Conservation (phyloP, 2,888 invertebrate genomes). For the Leucophenga montana region DNA sequence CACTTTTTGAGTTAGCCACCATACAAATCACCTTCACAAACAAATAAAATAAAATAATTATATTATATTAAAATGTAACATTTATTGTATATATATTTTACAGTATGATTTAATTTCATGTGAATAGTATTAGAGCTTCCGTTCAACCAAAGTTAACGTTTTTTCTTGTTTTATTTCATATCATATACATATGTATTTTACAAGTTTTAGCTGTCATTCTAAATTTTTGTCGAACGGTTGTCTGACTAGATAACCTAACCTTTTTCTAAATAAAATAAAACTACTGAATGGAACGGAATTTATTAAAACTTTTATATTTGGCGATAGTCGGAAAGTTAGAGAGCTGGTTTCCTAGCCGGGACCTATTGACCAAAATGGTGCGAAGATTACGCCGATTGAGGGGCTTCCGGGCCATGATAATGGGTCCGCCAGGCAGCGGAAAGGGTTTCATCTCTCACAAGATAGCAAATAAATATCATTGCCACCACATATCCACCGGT, state of each 20-base stretch:
- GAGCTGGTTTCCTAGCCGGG: neutral
- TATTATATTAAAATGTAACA: too few relatives aligned
- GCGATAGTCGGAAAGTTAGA: neutral
- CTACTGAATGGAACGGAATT: neutral
- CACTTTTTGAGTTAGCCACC: too few relatives aligned
- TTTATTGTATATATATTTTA: too few relatives aligned
- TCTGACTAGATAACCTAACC: neutral
- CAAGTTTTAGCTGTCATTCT: too few relatives aligned
- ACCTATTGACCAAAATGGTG: neutral
- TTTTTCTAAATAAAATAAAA: neutral
- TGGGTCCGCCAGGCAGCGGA: slow-evolving; percentile 49
- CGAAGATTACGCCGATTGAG: neutral
- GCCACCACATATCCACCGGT: slow-evolving; percentile 41
- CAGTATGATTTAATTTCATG: too few relatives aligned
- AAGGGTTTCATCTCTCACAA: slow-evolving; percentile 38
- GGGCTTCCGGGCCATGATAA: slow-evolving; percentile 43
- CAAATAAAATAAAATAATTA: too few relatives aligned
- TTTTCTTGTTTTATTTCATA: too few relatives aligned
- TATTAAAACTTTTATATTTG: neutral
- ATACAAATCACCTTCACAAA: too few relatives aligned
- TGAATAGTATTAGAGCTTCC: too few relatives aligned
- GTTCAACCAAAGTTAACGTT: too few relatives aligned
- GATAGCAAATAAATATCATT: slow-evolving; percentile 34
- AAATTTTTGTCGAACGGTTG: neutral
- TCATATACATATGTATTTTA: too few relatives aligned